Evolutionary conservation across 2,888 invertebrate genomes (phyloP).

Genomic region (Darwinula stevensoni): DNA sequence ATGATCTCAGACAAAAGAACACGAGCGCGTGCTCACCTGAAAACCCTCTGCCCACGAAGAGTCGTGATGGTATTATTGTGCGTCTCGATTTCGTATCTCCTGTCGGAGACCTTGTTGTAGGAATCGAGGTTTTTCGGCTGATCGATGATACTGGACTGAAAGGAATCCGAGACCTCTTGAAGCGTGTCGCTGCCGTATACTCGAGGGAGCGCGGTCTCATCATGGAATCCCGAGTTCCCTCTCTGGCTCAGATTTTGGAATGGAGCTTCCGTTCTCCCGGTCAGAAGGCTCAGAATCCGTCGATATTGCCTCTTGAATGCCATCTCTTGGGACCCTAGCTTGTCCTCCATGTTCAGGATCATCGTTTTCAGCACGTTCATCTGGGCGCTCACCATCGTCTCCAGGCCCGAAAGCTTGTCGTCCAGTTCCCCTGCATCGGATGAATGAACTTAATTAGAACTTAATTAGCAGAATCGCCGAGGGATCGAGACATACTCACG

Average conservation of each 20-base stretch:
- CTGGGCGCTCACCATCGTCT: constrained; percentile 13
- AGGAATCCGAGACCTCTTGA: constrained; percentile 1
- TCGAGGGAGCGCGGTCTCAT: not conserved
- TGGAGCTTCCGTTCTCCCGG: no score
- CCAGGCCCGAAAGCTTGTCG: constrained; percentile 13
- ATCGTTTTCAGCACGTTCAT: constrained; percentile 13
- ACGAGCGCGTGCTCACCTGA: constrained; percentile 11
- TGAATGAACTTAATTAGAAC: no score
- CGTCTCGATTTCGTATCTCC: constrained; percentile 12
- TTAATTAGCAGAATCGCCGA: no score
- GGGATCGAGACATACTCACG: constrained; percentile 11
- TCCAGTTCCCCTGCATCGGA: constrained; percentile 13
- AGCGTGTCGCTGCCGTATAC: not conserved
- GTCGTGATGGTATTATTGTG: constrained; percentile 15
- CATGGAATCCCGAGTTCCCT: not conserved
- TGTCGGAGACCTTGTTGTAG: not conserved
- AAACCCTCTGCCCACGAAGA: constrained; percentile 12
- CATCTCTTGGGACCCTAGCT: constrained; percentile 12
- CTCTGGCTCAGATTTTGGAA: no score
- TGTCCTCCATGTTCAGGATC: constrained; percentile 13
- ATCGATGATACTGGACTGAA: not conserved
- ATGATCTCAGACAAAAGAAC: no score
- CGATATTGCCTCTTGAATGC: constrained; percentile 12
- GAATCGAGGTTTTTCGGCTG: not conserved
- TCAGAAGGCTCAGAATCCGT: no score